phyloP scores from a whole-genome alignment of 2,797 vertebrate genomes.

The Lophotriccus pileatus region DNA sequence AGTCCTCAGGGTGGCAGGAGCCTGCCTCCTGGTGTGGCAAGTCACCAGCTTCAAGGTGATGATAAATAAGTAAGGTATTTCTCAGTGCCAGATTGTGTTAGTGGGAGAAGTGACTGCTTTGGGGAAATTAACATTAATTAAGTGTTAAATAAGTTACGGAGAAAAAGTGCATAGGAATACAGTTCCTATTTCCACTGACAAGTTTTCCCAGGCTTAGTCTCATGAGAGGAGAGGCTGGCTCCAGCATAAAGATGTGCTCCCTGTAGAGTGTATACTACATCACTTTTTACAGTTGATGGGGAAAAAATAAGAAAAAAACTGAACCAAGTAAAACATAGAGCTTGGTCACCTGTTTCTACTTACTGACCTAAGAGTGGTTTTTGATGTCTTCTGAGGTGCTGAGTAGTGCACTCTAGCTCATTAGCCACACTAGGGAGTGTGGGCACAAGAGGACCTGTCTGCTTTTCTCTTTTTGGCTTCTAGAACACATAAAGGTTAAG shows the following conservation, averaged over 20 bases:
- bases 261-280: neutral
- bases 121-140: neutral
- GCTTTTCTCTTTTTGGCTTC: neutral
- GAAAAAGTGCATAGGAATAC: rapidly evolving
- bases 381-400: neutral
- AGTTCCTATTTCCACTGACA: neutral
- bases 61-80: neutral
- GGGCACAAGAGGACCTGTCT: neutral
- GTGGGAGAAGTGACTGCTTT: neutral
- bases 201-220: neutral
- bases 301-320: rapidly evolving
- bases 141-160: neutral
- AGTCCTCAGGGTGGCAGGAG: neutral
- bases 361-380: neutral
- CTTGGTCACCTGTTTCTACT: neutral
- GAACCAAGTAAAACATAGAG: neutral
- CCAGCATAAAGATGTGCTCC: neutral
- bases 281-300: neutral
- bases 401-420: neutral
- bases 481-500: neutral
- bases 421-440: neutral
- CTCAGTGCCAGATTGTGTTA: neutral
- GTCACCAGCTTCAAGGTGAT: neutral
- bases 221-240: neutral
- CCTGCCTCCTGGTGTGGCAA: neutral